Percentiles rank a stretch among this genome's conserved stretches.
phyloP scores from a whole-genome alignment of 2,113 vertebrate species.

The Nothoprocta perdicaria region DNA sequence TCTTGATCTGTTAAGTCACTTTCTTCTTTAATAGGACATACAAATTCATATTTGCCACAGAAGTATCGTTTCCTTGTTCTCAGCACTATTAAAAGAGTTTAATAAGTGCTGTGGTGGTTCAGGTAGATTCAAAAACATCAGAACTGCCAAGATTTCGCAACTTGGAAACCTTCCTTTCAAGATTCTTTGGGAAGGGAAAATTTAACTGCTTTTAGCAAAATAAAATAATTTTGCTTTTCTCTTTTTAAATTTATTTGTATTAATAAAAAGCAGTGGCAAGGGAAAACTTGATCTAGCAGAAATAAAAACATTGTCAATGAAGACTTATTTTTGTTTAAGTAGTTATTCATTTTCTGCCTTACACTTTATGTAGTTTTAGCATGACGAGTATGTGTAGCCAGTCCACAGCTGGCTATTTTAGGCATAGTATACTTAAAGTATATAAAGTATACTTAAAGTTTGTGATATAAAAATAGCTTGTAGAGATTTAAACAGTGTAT shows the following conservation, averaged over 20 bases:
- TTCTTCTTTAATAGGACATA: constrained; percentile 12
- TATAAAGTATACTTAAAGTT: too few relatives aligned
- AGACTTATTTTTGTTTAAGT: neutral
- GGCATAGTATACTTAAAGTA: neutral
- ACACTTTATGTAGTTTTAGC: neutral
- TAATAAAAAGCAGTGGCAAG: neutral
- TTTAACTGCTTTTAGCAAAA: neutral
- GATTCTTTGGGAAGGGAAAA: neutral
- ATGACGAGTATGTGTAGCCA: neutral
- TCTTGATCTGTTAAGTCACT: constrained; percentile 52
- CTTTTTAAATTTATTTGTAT: neutral
- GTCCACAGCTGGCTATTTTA: neutral
- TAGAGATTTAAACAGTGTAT: neutral
- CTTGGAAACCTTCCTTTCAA: neutral
- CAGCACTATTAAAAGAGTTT: neutral
- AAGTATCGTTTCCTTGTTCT: neutral
- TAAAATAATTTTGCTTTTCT: neutral
- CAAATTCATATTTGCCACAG: neutral
- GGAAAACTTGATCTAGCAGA: neutral
- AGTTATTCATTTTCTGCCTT: neutral
- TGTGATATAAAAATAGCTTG: neutral
- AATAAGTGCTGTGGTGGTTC: neutral
- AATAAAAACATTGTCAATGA: neutral
- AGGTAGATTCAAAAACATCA: neutral
- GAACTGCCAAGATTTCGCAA: neutral